These are phyloP conservation scores for Gadopsis marmoratus DNA, from an alignment of 2,797 vertebrate species.

Conservation along the genomic window DNA sequence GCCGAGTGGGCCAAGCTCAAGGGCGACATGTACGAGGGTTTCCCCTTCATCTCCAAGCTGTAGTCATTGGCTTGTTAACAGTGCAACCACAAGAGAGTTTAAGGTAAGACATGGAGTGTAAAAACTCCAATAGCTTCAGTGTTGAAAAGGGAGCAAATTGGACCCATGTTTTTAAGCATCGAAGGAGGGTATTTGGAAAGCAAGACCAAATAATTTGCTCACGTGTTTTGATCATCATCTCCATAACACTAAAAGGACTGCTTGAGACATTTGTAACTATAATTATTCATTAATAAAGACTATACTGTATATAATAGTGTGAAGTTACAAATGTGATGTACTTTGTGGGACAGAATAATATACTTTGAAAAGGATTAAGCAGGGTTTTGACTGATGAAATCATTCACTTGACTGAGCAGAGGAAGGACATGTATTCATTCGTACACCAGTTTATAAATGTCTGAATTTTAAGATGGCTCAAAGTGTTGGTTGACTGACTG, in stretches of 20 bases:
- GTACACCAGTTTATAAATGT: slow-evolving; percentile 6
- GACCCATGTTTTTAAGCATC: slow-evolving; percentile 14
- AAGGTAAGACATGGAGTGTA: slow-evolving; percentile 12
- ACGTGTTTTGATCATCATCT: slow-evolving; percentile 13
- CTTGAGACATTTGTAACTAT: neutral
- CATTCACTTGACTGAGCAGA: neutral
- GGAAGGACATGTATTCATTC: neutral
- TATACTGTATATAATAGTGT: neutral
- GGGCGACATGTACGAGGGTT: slow-evolving; percentile 92
- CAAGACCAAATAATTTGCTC: slow-evolving; percentile 6
- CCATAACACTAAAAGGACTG: slow-evolving; percentile 23
- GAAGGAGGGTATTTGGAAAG: neutral
- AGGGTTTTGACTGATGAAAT: slow-evolving; percentile 3
- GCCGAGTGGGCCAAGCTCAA: slow-evolving; percentile 94
- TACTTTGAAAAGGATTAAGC: neutral
- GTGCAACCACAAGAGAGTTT: neutral
- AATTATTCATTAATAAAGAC: slow-evolving; percentile 13
- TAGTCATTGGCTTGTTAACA: slow-evolving; percentile 44
- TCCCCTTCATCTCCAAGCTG: slow-evolving; percentile 87
- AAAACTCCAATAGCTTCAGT: neutral
- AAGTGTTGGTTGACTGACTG: slow-evolving; percentile 11
- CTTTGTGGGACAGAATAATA: neutral
- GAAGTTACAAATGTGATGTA: slow-evolving; percentile 7
- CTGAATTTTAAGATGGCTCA: neutral
- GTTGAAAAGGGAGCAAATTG: neutral